Evolutionary conservation across 2,888 invertebrate genomes (phyloP), one percentile per base, ranked within the genome.

Genomic region (Callimorpha dominula): DNA sequence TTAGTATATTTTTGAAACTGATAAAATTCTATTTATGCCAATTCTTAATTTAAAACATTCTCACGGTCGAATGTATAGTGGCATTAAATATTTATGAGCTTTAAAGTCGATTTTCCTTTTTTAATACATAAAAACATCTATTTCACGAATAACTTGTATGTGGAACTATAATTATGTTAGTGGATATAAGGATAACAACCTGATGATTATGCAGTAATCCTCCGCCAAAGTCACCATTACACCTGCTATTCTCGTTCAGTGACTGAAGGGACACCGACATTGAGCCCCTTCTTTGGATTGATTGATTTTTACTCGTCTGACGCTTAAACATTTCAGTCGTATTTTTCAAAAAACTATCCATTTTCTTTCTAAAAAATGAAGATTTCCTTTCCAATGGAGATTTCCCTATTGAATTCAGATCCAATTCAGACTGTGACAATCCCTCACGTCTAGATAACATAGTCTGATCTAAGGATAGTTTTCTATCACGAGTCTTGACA

Each of bases 271-370:
- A 95, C 17, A 91, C 86, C 1, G 95, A 95, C 86, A 92, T 91
- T 0, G 95, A 94, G 14, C 89, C 92, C 54, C 89, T 89, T 9
- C 93, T 85, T 66, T 88, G 86, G 57, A 90, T 80, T 0, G 80
- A 73, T 73, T 89, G 87, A 11, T 88, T 85, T 78, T 90, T 92
- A 42, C 73, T 77, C 31, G 94, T 90, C 66, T 94, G 93, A 40
- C 89, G 89, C 78, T 91, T 93, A 71, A 95, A 95, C 75, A 94
- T 91, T 82, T 95, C 94, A 0, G 94, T 92, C 0, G 95, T 95
- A 75, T 95, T 95, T 74, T 90, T 94, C 14, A 95, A 84, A 78
- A 95, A 95, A 81, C 92, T 95, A 50, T 95, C 94, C 92, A 95
- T 91, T 83, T 93, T 95, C 77, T 95, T 95, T 69, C 90, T 88